Evolutionary conservation across 2,888 invertebrate genomes (phyloP).

Genomic region (Drosophila robusta): DNA sequence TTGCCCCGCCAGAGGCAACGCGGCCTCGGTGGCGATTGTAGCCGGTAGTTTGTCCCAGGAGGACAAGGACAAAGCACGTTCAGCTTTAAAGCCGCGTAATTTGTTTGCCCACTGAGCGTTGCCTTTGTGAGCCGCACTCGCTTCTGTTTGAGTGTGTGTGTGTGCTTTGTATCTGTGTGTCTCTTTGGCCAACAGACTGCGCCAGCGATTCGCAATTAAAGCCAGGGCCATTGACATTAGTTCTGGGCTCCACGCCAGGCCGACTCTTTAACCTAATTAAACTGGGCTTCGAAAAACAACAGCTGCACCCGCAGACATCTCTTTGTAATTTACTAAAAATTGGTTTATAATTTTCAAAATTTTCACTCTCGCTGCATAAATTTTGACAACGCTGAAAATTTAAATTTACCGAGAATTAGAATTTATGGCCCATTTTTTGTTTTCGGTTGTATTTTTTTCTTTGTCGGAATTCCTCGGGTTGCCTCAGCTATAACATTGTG

Average conservation of each 20-base stretch:
- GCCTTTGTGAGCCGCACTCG: constrained; percentile 35
- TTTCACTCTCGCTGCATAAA: constrained; percentile 51
- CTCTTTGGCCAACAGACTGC: constrained; percentile 43
- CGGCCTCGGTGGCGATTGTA: constrained; percentile 27
- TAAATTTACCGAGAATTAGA: constrained; percentile 58
- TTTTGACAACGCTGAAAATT: constrained; percentile 46
- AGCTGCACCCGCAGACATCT: constrained; percentile 17
- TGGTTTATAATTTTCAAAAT: constrained; percentile 69
- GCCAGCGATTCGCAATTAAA: constrained; percentile 62
- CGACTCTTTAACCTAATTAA: constrained; percentile 78
- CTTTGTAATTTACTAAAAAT: constrained; percentile 64
- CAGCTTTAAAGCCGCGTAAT: constrained; percentile 73
- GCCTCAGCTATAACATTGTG: constrained; percentile 24
- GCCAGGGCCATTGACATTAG: constrained; percentile 63
- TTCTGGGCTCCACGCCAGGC: constrained; percentile 12
- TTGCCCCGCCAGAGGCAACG: constrained; percentile 53
- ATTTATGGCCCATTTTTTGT: constrained; percentile 58
- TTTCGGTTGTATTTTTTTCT: background rate
- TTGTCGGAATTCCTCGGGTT: constrained; percentile 17
- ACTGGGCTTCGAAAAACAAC: constrained; percentile 29
- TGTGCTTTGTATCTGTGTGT: constrained; percentile 10
- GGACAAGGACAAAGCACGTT: constrained; percentile 48
- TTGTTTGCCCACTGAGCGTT: constrained; percentile 56
- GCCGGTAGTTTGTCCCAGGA: constrained; percentile 12
- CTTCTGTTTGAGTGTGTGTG: constrained; percentile 14